Evolutionary conservation across 2,113 vertebrate species (phyloP).

Genomic region (Loxodonta africana): DNA sequence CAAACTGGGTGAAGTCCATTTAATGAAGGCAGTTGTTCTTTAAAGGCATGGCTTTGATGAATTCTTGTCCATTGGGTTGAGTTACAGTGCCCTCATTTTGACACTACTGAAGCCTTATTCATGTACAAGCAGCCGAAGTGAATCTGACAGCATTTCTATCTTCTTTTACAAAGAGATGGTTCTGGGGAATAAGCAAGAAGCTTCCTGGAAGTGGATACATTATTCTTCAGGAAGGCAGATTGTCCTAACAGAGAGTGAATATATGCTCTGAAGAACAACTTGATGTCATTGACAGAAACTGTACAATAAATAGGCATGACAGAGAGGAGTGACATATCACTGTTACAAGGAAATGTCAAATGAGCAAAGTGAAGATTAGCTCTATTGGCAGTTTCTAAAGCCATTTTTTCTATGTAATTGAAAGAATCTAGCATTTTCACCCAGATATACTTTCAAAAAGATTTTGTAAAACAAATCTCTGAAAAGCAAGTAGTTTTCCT

Average conservation of each 20-base stretch:
- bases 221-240: not conserved
- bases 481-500: not conserved
- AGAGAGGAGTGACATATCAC: not conserved
- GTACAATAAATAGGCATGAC: not conserved
- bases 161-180: not conserved
- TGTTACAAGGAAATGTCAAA: not conserved
- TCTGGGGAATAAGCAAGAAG: not conserved
- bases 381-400: not conserved
- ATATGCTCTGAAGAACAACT: not conserved
- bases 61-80: not conserved
- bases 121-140: not conserved
- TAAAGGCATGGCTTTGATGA: not conserved
- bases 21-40: not conserved
- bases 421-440: not conserved
- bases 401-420: constrained; percentile 2
- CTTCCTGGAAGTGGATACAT: not conserved
- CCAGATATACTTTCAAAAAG: not conserved
- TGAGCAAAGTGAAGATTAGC: not conserved
- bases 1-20: not conserved
- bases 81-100: constrained; percentile 15
- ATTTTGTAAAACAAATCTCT: not conserved
- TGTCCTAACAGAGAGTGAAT: not conserved
- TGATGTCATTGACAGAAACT: not conserved
- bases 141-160: not conserved
- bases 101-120: constrained; percentile 28